Evolutionary conservation across 2,888 invertebrate species (phyloP), one percentile per base, ranked within the genome.

Genomic region (Brachylomia viminalis): DNA sequence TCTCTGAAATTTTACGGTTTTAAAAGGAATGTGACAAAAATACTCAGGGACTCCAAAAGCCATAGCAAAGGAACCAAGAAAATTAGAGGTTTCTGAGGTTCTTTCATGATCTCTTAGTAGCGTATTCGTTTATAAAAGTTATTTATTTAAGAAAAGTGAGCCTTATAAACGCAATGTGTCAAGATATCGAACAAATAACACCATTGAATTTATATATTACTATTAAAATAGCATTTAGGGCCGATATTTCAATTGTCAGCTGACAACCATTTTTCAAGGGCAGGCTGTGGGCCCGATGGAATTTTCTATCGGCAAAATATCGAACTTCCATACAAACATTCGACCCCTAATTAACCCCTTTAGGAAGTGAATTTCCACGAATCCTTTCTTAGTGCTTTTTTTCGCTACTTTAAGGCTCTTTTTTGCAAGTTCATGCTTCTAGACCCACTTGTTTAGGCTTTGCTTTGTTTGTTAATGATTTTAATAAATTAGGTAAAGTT

Each of bases 1-100:
- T 27, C n/a, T 66, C 78, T 82, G 72, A 54, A 83, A 83, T 38
- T 7, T 47, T 11, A 38, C 2, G 20, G 7, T 23, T 56, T 27
- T 49, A 69, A 11, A 33, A 30, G 3, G 10, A 15, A 47, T 23
- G 20, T 72, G 10, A 30, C 10, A 47, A 3, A 42, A 52, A 10
- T 13, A 17, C 2, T 52, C 17, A 52, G 20, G 20, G n/a, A 52
- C 6, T 38, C 7, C 33, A 52, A 30, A 52, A 49, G 10, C 5
- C n/a, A 58, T 4, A 17, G 27, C n/a, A 59, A 33, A 17, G 15
- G 13, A 54, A 54, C 13, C 13, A 13, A n/a, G 54, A 27, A 54
- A 17, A 64, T 11, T 0, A 17, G 17, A 42, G n/a, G 66, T 49
- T 30, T 13, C 27, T 20, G 27, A 62, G 20, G n/a, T 15, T 20